Base-by-base conservation (phyloP, 1,140 invertebrate genomes). In the Potamilus streckersoni region DNA sequence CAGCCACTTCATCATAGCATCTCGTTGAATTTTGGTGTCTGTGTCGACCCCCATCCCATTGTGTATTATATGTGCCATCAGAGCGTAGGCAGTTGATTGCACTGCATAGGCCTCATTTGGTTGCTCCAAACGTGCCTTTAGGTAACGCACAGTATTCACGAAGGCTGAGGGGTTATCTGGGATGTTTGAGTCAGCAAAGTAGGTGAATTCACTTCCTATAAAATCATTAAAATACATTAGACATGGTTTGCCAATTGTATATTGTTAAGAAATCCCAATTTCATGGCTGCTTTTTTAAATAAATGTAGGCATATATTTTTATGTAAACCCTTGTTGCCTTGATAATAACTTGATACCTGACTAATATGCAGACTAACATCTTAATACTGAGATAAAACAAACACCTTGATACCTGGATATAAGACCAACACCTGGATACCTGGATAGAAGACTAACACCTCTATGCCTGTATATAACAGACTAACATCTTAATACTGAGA, bases 41-140 rank as follows among this genome's bases (percentile, higher is more conserved):
- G 68, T 57, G 55, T 76, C 74, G 16, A 76, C 60, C 59, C 74
- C 74, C 68, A 70, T 71, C 16, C 74, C 71, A 73, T 81, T 83
- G 55, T 83, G 80, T 20, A 80, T 83, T 55, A 88, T 86, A 62
- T 97, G 96, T 0, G 96, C 94, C 79, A 98, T 88, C n/a, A 99
- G 90, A 4, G 95, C 97, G 86, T 97, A 98, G 0, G 96, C 95
- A 0, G 97, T 98, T 0, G 96, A 93, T 85, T 97, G 96, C 55
- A 98, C 95, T 87, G 98, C 98, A 81, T 95, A 94, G 0, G 95
- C 93, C 90, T 98, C 97, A 87, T 96, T 97, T 80, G 0, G 95
- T 95, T 84, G 78, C 57, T 86, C 83, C 71, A 97, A 88, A 0
- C 97, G 92, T 0, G 97, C 96, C n/a, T 97, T 85, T 1, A 95